Evolutionary conservation across 2,888 invertebrate genomes (phyloP).

Genomic region (Trichogramma dendrolimi): DNA sequence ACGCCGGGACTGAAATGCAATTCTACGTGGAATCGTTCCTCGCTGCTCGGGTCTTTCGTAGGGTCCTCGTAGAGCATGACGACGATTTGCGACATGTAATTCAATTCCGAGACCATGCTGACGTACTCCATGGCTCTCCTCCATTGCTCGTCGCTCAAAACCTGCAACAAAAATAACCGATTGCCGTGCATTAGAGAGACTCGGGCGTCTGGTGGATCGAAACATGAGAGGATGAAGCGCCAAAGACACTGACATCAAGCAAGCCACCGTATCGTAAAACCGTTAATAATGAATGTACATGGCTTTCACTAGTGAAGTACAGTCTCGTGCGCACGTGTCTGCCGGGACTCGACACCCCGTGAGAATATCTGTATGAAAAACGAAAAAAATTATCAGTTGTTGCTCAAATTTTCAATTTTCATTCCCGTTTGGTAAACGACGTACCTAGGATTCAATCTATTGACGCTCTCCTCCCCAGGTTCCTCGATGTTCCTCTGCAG

Average conservation of each 20-base stretch:
- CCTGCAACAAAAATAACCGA: slow-evolving; percentile 49
- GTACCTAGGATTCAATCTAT: slow-evolving; percentile 88
- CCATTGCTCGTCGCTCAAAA: slow-evolving; percentile 93
- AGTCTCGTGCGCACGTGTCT: slow-evolving; percentile 96
- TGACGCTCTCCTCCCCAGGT: slow-evolving; percentile 87
- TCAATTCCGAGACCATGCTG: slow-evolving; percentile 94
- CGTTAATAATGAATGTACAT: slow-evolving; percentile 95
- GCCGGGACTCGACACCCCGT: slow-evolving; percentile 96
- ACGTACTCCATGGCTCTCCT: slow-evolving; percentile 97
- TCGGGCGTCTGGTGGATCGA: too few species aligned
- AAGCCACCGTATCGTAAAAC: slow-evolving; percentile 90
- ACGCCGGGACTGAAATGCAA: slow-evolving; percentile 98
- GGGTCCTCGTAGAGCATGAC: slow-evolving; percentile 99
- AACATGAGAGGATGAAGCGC: too few species aligned
- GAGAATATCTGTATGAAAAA: slow-evolving; percentile 69
- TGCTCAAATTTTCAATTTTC: background rate
- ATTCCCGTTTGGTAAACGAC: background rate
- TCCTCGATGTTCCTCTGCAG: slow-evolving; percentile 90
- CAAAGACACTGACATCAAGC: slow-evolving; percentile 64
- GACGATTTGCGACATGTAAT: slow-evolving; percentile 99
- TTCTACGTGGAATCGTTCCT: slow-evolving; percentile 95
- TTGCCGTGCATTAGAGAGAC: too few species aligned
- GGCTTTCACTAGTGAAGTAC: slow-evolving; percentile 99
- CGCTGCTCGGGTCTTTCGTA: slow-evolving; percentile 86
- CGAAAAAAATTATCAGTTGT: slow-evolving; percentile 1